Evolutionary conservation across 2,113 vertebrate species (phyloP).

Genomic region (Tautogolabrus adspersus): DNA sequence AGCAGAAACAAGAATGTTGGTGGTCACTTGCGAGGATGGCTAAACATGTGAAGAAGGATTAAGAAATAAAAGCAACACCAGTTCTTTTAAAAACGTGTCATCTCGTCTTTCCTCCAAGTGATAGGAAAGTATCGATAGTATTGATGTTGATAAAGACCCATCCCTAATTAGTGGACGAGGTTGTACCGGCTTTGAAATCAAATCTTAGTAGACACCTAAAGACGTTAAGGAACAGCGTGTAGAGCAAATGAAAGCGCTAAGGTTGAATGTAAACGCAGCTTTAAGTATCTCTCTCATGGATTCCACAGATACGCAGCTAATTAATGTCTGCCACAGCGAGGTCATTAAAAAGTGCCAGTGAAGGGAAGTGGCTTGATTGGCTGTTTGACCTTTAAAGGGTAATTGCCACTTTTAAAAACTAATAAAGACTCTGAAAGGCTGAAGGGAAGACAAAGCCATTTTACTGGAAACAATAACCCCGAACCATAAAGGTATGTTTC

Average conservation of each 20-base stretch:
- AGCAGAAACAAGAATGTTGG: too few relatives aligned
- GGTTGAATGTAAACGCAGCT: slow-evolving; percentile 52
- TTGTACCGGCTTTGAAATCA: neutral
- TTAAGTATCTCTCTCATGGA: slow-evolving; percentile 40
- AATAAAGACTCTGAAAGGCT: slow-evolving; percentile 72
- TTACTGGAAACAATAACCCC: slow-evolving; percentile 77
- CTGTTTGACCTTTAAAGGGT: slow-evolving; percentile 85
- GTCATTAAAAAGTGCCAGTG: slow-evolving; percentile 75
- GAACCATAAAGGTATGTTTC: slow-evolving; percentile 78
- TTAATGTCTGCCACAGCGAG: slow-evolving; percentile 60
- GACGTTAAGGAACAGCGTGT: slow-evolving; percentile 1
- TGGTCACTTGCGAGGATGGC: too few relatives aligned
- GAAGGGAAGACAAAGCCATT: slow-evolving; percentile 67
- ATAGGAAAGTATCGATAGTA: too few relatives aligned
- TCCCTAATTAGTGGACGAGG: neutral
- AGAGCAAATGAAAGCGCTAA: slow-evolving; percentile 4
- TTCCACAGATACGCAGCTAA: slow-evolving; percentile 43
- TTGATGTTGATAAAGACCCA: too few relatives aligned
- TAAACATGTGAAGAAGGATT: too few relatives aligned
- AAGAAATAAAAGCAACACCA: too few relatives aligned
- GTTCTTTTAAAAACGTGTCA: too few relatives aligned
- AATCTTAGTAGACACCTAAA: neutral
- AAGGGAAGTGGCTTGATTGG: slow-evolving; percentile 76
- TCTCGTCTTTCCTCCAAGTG: too few relatives aligned
- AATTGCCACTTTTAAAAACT: slow-evolving; percentile 82